Base-by-base conservation (phyloP, 2,113 vertebrate genomes). In the Eptesicus fuscus region DNA sequence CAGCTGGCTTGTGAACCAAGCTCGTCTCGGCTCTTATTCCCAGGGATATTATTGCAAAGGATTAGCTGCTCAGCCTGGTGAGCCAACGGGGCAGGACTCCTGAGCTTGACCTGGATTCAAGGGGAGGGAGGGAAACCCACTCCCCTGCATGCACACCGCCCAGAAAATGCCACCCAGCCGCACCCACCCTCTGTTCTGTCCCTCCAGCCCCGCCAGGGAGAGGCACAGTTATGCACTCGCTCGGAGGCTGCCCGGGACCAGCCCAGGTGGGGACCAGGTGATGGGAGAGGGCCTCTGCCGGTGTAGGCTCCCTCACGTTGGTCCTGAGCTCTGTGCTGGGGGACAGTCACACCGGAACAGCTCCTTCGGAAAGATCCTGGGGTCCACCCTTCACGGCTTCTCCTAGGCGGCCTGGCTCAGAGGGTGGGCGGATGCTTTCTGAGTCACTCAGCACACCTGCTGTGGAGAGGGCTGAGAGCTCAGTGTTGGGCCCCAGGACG, bases 11-110 rank as follows among this genome's bases (percentile, higher is more conserved):
- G 56, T 80, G 83, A 91, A 44, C 83, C n/a, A 70, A 13, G 56
- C 93, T 90, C 44, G 44, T 87, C 51, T 96, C 70, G 86, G 87
- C 86, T 86, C 42, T 69, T 35, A 2, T 85, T 95, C 76, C 78
- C 65, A 83, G 51, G 37, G 40, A 44, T 96, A 71, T 84, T 86
- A 76, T 51, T 82, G 73, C 87, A 84, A 71, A 94, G 76, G 91
- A 90, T 90, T 80, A 94, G 86, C 56, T 87, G 63, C 59, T 93
- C 7, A 61, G 53, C 35, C 70, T 53, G n/a, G 32, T 40, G 83
- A 89, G 70, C 61, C 86, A 73, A 71, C 53, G 87, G 56, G 86
- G 69, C 1, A 7, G 82, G 63, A 70, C 76, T 83, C 20, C 23
- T 3, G 63, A 42, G 25, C 80, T 63, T 91, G 76, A 92, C 71